phyloP scores from a whole-genome alignment of 2,797 vertebrate species.

The Megalops cyprinoides region DNA sequence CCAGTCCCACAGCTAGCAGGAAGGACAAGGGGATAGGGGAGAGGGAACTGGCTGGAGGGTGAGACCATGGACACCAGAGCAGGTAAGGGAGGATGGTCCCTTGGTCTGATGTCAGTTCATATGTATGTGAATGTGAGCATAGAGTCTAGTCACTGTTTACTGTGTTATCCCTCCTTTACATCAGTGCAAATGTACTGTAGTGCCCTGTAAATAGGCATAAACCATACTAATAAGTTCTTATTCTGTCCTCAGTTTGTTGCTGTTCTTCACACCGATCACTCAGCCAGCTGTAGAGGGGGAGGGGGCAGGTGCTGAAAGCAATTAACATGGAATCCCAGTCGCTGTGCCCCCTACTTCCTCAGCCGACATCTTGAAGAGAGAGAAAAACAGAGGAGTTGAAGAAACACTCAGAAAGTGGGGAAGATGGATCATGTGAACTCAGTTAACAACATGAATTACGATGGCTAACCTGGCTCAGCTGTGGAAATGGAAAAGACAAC shows the following conservation, averaged over 20 bases:
- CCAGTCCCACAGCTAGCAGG: conserved; percentile 78
- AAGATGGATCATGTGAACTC: conserved; percentile 1
- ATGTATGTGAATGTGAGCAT: not conserved
- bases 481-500: not conserved
- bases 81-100: conserved; percentile 12
- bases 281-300: conserved; percentile 12
- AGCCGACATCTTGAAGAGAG: not conserved
- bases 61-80: not conserved
- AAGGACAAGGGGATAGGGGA: conserved; percentile 1
- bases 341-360: not conserved
- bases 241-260: conserved; percentile 27
- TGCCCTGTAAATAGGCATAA: conserved; percentile 9
- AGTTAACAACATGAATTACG: not conserved
- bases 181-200: conserved; percentile 7
- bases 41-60: not conserved
- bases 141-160: conserved; percentile 60
- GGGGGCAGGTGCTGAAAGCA: not conserved
- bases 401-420: not conserved
- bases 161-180: conserved; percentile 56
- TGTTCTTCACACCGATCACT: conserved; percentile 18
- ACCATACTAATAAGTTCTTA: conserved; percentile 12
- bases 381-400: not conserved
- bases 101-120: not conserved
- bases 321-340: not conserved
- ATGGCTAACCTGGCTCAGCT: not conserved